Evolutionary conservation across 2,797 vertebrate genomes (phyloP), one percentile per base, ranked within the genome.

Genomic region (Peromyscus aztecus): DNA sequence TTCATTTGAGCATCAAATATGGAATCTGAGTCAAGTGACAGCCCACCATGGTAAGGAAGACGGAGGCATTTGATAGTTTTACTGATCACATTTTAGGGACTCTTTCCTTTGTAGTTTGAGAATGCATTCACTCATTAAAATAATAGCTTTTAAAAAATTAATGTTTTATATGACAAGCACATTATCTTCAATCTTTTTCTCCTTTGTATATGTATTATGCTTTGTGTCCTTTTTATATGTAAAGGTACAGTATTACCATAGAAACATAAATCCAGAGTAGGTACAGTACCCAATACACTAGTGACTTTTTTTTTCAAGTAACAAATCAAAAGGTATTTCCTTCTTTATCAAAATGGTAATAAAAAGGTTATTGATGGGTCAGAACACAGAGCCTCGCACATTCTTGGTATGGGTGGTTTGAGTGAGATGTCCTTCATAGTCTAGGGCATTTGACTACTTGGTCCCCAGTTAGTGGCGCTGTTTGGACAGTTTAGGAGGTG

Each of bases 101-200:
- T 69, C 1, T 87, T 89, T 89, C 34, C 63, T 61, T 57, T 88
- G 65, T 31, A 94, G 31, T 31, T 65, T 87, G 85, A 94, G 75
- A 77, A 24, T 85, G 84, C 34, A 75, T 76, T 94, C n/a, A 46
- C 63, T 94, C 59, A 82, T 67, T 87, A 81, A 94, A 91, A 71
- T 77, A 73, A 84, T 92, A 52, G n/a, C 46, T 94, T 95, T 96
- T 87, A 5, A 75, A 94, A 90, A 95, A 80, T 59, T 65, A 69
- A 29, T 89, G 52, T 23, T 7, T 78, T 93, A 16, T 57, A 11
- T 84, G 37, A 27, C 34, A 43, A 93, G 77, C 24, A 37, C 24
- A 21, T 49, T 27, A 90, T 55, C 55, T 94, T 75, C 91, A 55
- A 61, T 87, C 17, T 81, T 59, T 63, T 93, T 55, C 84, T 46